Base-by-base conservation (phyloP, 1,140 invertebrate species). In the Rhagoletis pomonella region DNA sequence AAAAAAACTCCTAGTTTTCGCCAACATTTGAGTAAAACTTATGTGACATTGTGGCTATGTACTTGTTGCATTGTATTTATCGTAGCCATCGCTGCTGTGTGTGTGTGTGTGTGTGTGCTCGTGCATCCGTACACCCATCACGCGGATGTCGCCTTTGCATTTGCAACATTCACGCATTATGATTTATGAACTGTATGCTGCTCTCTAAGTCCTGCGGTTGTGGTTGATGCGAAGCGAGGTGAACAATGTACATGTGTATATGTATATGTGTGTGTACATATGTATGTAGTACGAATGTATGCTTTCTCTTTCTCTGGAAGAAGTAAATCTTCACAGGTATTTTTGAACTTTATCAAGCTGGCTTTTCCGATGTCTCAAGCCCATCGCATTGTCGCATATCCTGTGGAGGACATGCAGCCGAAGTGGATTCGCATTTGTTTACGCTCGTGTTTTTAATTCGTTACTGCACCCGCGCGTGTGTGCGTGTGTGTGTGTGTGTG, bases 301-400 rank as follows among this genome's bases (percentile, higher is more conserved):
- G 39, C 39, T 4, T 14, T 47, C 44, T 42, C 3, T 44, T 9
- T 42, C 39, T 3, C 64, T 29, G 9, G 50, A 55, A 10, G 5
- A 67, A 67, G 29, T 12, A 73, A 73, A 47, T 73, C 67, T 47
- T 73, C 67, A 47, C 67, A 73, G 67, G 67, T 73, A 73, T 73
- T 73, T 67, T 42, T 29, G 67, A 17, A 73, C 12, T 73, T 73
- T 73, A 73, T 73, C 67, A 44, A 73, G 67, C 42, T 73, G 39
- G 12, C 67, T 44, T 47, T 73, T 47, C 42, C 67, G 67, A 9
- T 73, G 39, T 4, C 67, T 39, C 67, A 12, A 39, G 3, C 42
- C 17, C 42, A 47, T 4, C 14, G 12, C 67, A 73, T 29, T 17
- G 67, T 44, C 14, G 12, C 67, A 73, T 44, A 65, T 69, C 12